phyloP scores from a whole-genome alignment of 1,140 invertebrate species.

The Leucophenga varia region DNA sequence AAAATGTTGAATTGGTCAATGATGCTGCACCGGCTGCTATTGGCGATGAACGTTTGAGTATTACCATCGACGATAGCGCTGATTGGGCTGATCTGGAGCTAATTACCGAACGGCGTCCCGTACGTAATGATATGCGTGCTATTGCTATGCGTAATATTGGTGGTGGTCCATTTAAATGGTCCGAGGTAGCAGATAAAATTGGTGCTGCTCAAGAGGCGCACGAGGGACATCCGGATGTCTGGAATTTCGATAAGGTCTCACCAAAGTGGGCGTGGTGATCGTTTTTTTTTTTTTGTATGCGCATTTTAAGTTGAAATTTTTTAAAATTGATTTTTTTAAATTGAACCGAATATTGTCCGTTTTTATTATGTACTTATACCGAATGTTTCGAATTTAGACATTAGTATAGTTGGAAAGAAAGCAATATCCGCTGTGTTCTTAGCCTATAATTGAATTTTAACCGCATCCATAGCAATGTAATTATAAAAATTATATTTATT shows the following conservation, averaged over 20 bases:
- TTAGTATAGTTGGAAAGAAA: too few species aligned
- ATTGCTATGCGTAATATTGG: conserved; percentile 37
- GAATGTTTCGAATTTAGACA: too few species aligned
- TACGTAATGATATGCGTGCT: conserved; percentile 49
- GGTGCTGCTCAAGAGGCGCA: conserved; percentile 64
- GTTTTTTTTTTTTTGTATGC: not conserved
- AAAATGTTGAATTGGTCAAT: not conserved
- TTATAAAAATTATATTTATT: too few species aligned
- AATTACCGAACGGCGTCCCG: conserved; percentile 43
- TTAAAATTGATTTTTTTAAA: too few species aligned
- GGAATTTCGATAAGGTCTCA: conserved; percentile 66
- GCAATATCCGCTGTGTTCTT: too few species aligned
- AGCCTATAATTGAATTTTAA: too few species aligned
- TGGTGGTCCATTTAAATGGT: conserved; percentile 71
- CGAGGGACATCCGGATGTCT: conserved; percentile 74
- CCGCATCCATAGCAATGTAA: too few species aligned
- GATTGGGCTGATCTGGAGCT: conserved; percentile 40
- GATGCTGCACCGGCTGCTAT: conserved; percentile 20
- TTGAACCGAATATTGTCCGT: too few species aligned
- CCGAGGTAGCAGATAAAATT: conserved; percentile 59
- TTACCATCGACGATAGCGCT: conserved; percentile 40
- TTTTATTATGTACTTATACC: too few species aligned
- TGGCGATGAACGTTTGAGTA: conserved; percentile 37
- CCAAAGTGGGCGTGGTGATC: conserved; percentile 61
- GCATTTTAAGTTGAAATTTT: too few species aligned